Evolutionary conservation across 2,797 vertebrate genomes (phyloP).

Genomic region (Rhincodon typus): DNA sequence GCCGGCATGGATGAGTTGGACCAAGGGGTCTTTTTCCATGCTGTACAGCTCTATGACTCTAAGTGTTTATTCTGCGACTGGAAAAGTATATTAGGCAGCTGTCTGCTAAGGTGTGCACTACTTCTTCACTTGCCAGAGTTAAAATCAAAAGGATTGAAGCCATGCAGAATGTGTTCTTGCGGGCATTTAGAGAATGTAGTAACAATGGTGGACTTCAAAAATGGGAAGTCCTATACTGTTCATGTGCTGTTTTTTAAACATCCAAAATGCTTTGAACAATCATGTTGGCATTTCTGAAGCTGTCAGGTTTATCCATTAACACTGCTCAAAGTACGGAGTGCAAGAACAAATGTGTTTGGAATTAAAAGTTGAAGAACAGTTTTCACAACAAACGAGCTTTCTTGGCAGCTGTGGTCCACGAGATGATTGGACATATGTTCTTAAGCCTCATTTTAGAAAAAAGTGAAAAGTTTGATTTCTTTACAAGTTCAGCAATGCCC

Average conservation of each 20-base stretch:
- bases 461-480: constrained; percentile 6
- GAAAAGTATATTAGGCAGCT: background rate
- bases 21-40: no score
- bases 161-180: background rate
- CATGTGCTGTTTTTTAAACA: no score
- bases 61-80: background rate
- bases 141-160: background rate
- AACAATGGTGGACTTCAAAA: no score
- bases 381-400: constrained; percentile 1
- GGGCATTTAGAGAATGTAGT: background rate
- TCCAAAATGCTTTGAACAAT: background rate
- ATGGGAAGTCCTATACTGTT: background rate
- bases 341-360: background rate
- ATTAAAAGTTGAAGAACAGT: background rate
- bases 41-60: no score
- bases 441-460: background rate
- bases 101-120: background rate
- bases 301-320: background rate
- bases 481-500: background rate
- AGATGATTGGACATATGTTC: background rate
- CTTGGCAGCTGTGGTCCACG: background rate
- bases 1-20: no score
- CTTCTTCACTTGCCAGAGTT: background rate
- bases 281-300: background rate
- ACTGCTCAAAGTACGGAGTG: background rate